Base-by-base conservation (phyloP, 2,797 vertebrate genomes). In the Sebastes itinus region DNA sequence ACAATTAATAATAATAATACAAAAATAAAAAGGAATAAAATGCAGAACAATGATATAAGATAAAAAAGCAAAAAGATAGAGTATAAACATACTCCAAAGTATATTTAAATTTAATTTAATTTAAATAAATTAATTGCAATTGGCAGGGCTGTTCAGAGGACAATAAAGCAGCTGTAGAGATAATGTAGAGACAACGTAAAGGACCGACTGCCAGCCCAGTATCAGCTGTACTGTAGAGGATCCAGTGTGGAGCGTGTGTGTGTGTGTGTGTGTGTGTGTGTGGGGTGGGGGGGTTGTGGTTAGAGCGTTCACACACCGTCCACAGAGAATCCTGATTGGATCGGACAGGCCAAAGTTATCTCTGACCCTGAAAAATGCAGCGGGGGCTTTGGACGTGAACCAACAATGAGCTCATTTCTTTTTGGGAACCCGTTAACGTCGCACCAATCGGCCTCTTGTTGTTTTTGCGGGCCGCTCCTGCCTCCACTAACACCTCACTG, bases 391-490 rank as follows among this genome's bases (percentile, higher is more conserved):
- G 95, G 94, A 90, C 75, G 8, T 78, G 88, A 90, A 90, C 92
- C 94, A 95, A 90, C 90, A 89, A 83, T 96, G 95, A 96, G 93
- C 92, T 96, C 94, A 95, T 93, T 90, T 91, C 83, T 94, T 87
- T 83, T 86, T 78, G 77, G 89, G 82, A 91, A 83, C 82, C 91
- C 83, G 75, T 84, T 27, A 84, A 81, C 88, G 83, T 90, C 63
- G 82, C 82, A 68, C 86, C 94, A 87, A 89, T 91, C 59, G 56
- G 72, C 79, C 87, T 78, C 85, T 91, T 94, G 87, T 90, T 94
- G 85, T 93, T 94, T 91, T 90, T 84, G 65, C 13, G n/a, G 52
- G 35, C 73, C 46, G 14, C 80, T 33, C 77, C 83, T 46, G 82
- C 81, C 87, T 61, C 2, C 76, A 1, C 83, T 13, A 61, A 82